Evolutionary conservation across 2,797 vertebrate species (phyloP).

Genomic region (Myripristis jacobus): DNA sequence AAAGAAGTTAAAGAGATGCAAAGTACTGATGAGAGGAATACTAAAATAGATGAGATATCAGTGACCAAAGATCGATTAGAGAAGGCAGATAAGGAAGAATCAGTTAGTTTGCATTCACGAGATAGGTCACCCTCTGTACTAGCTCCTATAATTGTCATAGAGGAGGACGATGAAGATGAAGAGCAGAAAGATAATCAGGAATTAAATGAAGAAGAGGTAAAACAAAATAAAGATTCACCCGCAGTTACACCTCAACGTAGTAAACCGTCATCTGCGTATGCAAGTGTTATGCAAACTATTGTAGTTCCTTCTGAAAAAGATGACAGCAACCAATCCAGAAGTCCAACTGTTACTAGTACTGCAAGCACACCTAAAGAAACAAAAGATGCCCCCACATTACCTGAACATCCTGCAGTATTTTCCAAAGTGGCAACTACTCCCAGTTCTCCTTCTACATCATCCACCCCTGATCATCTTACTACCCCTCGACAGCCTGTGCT

Average conservation of each 20-base stretch:
- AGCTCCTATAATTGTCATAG: slow-evolving; percentile 72
- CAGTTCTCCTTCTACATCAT: slow-evolving; percentile 32
- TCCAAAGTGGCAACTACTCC: slow-evolving; percentile 77
- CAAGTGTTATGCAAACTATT: slow-evolving; percentile 82
- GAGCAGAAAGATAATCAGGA: slow-evolving; percentile 42
- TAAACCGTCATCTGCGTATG: slow-evolving; percentile 70
- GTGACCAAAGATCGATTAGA: slow-evolving; percentile 61
- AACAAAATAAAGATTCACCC: slow-evolving; percentile 20
- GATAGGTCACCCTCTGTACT: slow-evolving; percentile 48
- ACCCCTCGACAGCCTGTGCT: slow-evolving; percentile 60
- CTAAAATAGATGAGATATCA: slow-evolving; percentile 17
- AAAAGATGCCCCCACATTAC: slow-evolving; percentile 35
- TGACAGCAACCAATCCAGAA: slow-evolving; percentile 22
- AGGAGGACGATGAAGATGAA: slow-evolving; percentile 59
- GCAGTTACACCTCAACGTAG: slow-evolving; percentile 13
- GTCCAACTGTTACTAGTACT: neutral
- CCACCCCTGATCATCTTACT: slow-evolving; percentile 46
- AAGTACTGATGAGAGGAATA: slow-evolving; percentile 35
- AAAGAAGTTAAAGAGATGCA: slow-evolving; percentile 28
- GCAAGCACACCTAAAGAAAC: slow-evolving; percentile 6
- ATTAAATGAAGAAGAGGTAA: slow-evolving; percentile 42
- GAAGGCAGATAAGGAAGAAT: slow-evolving; percentile 34
- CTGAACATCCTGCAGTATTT: slow-evolving; percentile 82
- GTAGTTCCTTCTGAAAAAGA: slow-evolving; percentile 40
- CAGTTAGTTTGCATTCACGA: slow-evolving; percentile 22